These are phyloP conservation scores for Leucopternis melanops DNA, from an alignment of 2,113 vertebrate species.

Conservation along the genomic window DNA sequence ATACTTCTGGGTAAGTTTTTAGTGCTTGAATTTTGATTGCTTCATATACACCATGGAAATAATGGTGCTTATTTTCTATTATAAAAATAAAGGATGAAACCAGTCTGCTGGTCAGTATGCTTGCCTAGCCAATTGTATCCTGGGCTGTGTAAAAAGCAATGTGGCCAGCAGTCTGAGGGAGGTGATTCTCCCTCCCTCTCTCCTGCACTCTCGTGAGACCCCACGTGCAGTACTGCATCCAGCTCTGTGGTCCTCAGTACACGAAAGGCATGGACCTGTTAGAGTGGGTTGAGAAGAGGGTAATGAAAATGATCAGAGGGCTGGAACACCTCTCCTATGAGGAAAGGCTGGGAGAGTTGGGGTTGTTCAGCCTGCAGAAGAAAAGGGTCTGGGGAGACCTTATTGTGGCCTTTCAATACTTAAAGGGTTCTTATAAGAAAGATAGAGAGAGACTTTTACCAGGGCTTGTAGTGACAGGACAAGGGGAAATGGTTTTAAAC, in stretches of 20 bases:
- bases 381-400: background rate
- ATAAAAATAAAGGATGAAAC: background rate
- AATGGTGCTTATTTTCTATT: background rate
- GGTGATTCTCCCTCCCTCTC: background rate
- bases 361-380: background rate
- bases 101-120: background rate
- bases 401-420: background rate
- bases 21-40: background rate
- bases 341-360: background rate
- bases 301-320: background rate
- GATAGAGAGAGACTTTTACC: background rate
- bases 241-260: background rate
- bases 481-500: background rate
- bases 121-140: background rate
- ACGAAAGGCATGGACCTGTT: background rate
- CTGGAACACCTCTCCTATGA: background rate
- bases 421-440: background rate
- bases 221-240: background rate
- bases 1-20: background rate
- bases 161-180: background rate
- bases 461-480: background rate
- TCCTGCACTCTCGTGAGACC: fast-evolving
- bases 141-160: background rate
- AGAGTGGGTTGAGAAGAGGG: too few relatives aligned
- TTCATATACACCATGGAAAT: background rate